These are phyloP conservation scores for Xenus cinereus DNA, from an alignment of 2,113 vertebrate genomes.

Conservation along the genomic window DNA sequence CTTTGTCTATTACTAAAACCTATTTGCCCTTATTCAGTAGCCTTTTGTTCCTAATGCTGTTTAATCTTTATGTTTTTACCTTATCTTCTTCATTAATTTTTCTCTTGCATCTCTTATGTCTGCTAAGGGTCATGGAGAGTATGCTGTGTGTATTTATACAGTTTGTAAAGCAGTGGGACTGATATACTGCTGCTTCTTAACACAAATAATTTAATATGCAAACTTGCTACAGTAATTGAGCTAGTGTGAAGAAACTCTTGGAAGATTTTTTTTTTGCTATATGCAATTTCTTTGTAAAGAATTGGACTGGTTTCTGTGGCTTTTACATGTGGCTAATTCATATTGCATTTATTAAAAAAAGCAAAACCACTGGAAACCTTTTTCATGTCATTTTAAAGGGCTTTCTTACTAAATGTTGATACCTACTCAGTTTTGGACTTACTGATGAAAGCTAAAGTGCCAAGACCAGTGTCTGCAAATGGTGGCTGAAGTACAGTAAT, in stretches of 20 bases:
- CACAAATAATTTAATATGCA: not conserved
- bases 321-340: not conserved
- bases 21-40: not conserved
- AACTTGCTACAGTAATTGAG: not conserved
- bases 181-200: not conserved
- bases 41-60: not conserved
- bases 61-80: not conserved
- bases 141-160: not conserved
- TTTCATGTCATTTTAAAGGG: not conserved
- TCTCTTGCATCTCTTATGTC: not conserved
- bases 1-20: not conserved
- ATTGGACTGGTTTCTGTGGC: not conserved
- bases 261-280: not conserved
- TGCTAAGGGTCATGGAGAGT: not conserved
- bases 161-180: not conserved
- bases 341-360: not conserved
- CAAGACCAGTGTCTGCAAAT: fast-evolving
- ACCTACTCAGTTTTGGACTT: not conserved
- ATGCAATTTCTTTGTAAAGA: not conserved
- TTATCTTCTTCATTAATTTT: not conserved
- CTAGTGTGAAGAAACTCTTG: not conserved
- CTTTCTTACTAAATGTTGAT: not conserved
- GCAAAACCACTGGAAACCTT: not conserved
- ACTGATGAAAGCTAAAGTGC: not conserved
- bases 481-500: not conserved